Percentiles rank a stretch among this genome's conserved stretches.
phyloP scores from a whole-genome alignment of 2,113 vertebrate species.

The Cepphus grylle region DNA sequence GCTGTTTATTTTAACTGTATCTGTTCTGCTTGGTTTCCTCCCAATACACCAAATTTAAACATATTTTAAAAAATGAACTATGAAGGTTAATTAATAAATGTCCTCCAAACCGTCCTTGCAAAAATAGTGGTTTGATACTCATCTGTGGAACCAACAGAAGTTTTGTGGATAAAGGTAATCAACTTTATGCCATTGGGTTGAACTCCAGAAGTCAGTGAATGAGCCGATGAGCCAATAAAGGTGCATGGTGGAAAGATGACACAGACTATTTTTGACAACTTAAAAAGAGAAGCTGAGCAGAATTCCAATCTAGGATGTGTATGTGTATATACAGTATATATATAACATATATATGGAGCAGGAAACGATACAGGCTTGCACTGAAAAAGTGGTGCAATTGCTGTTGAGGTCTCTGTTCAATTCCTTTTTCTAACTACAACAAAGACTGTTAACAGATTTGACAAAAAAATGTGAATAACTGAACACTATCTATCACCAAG shows the following conservation, averaged over 20 bases:
- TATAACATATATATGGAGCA: not conserved
- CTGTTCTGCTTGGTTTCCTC: not conserved
- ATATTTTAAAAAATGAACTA: not conserved
- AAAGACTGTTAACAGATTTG: not conserved
- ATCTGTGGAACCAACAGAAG: not conserved
- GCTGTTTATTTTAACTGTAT: not conserved
- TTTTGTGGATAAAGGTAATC: not conserved
- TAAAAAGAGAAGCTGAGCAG: not conserved
- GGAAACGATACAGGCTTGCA: not conserved
- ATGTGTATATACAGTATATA: not conserved
- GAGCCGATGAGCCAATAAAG: not conserved
- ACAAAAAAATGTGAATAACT: not conserved
- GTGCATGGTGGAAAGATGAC: not conserved
- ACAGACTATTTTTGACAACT: not conserved
- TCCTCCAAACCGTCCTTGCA: not conserved
- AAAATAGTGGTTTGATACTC: not conserved
- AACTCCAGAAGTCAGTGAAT: not conserved
- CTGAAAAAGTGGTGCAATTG: not conserved
- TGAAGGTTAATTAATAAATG: not conserved
- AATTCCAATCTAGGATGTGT: not conserved
- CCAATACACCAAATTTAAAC: not conserved
- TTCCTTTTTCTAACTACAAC: not conserved
- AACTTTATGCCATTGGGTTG: not conserved
- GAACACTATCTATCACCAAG: not conserved
- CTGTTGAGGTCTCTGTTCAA: not conserved